Evolutionary conservation across 92 coral and sea anemone species (phyloP), one percentile per base, ranked within the genome.

Genomic region (Desmophyllum pertusum): DNA sequence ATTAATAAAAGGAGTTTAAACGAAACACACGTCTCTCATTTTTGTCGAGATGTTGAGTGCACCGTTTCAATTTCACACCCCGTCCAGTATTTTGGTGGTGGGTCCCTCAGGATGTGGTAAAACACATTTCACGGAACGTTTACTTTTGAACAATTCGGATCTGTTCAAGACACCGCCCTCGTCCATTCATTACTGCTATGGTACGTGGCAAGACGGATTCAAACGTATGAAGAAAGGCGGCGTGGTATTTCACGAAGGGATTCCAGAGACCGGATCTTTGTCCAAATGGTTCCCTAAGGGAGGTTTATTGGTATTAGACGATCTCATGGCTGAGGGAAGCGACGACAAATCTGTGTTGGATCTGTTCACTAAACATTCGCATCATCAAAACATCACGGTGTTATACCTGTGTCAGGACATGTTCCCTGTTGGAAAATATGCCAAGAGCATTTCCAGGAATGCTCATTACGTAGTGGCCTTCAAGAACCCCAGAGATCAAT

Each of bases 331-430:
- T 0, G 89, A 80, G 41, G 89, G 85, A 6, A 86, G 86, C 13
- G 64, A 80, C 64, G 81, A 86, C 70, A 70, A 69, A 53, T n/a
- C 19, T 13, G 79, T 80, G 39, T 19, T 79, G 67, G 80, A 86
- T 80, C 36, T 86, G 48, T 86, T 86, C 48, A 86, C 89, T 42
- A 80, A 72, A 70, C 62, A 80, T n/a, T 86, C 81, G 13, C 86
- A 86, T 80, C 86, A 86, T 59, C 61, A 70, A 0, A 40, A 80
- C 86, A 72, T 86, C 31, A 86, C 89, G 21, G 86, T 86, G 45
- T 3, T 86, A 0, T 64, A 30, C 19, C 30, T 80, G 57, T 71
- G 75, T 30, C 86, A 86, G 31, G 86, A 86, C 51, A n/a, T 86
- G 69, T 86, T 86, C 39, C 90, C 90, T 0, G 45, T 18, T 0